Evolutionary conservation across 2,113 vertebrate species (phyloP).

Genomic region (Panthera uncia): DNA sequence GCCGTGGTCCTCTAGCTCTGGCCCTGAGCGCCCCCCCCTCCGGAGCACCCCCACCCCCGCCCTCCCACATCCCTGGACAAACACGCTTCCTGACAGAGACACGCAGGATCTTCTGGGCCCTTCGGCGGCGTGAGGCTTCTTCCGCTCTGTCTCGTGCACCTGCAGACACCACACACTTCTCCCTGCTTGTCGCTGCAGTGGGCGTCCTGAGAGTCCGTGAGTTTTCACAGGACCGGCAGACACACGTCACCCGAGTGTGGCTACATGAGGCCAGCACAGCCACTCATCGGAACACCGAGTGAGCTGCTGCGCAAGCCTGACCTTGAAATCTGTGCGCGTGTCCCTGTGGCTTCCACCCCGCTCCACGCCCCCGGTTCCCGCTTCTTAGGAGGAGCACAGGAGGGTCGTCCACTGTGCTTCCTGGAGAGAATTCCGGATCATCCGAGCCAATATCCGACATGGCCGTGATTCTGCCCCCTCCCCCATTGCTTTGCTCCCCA

Average conservation of each 20-base stretch:
- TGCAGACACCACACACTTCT: accelerated
- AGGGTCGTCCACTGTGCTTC: neutral
- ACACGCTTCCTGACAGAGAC: no score
- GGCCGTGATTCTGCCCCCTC: neutral
- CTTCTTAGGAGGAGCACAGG: neutral
- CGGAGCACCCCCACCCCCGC: neutral
- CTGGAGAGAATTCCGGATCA: neutral
- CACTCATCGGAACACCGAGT: neutral
- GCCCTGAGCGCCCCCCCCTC: neutral
- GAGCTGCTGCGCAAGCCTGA: no score
- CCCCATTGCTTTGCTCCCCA: neutral
- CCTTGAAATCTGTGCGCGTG: no score
- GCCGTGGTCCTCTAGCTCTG: neutral
- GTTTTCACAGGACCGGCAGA: neutral
- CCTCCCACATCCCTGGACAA: neutral
- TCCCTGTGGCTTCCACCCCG: accelerated
- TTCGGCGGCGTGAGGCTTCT: accelerated
- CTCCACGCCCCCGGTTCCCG: no score
- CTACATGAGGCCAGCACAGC: neutral
- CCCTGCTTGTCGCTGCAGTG: neutral
- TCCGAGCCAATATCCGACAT: neutral
- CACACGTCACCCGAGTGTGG: accelerated
- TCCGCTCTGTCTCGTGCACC: accelerated
- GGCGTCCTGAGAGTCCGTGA: neutral
- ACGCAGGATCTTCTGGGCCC: neutral